Base-by-base conservation (phyloP, 1,140 invertebrate genomes). In the Cydia splendana region DNA sequence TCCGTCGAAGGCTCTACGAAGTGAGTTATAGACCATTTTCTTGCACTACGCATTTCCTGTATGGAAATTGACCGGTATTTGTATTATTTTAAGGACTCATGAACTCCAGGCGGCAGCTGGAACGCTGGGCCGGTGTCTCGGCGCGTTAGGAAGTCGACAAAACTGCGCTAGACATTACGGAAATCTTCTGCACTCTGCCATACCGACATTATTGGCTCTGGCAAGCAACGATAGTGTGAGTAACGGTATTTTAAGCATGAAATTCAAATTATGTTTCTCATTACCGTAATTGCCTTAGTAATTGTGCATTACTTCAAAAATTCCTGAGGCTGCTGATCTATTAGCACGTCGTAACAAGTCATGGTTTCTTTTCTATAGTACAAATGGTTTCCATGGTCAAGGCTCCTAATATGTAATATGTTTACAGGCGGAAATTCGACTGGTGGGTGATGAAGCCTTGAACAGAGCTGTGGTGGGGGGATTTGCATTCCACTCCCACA, bases 141-240 rank as follows among this genome's bases (percentile, higher is more conserved):
- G 93, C 20, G 87, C 87, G 4, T 80, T 94, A 38, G 92, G 93
- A 5, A 89, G 85, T 67, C 87, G 92, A 15, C 85, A 85, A n/a
- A 92, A 89, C 65, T 92, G 85, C 76, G 86, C 91, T 30, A 81
- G 85, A n/a, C 91, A 93, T 80, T 93, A 93, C 78, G 88, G 88
- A n/a, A 90, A 90, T 81, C 84, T 93, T 67, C 77, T 94, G 34
- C 91, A 89, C 65, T 81, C 87, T 13, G 87, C 93, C 9, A 87
- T 92, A 77, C 93, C 92, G 5, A 89, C 86, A 38, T 84, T 94
- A 28, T 81, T 94, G 4, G 81, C 82, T 45, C 83, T 94, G 77
- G 92, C 91, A 15, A 93, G 91, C 74, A 89, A 94, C 80, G 87
- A 92, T 65, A 93, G 91, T 84, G 93, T 94, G 82, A 92, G 92